Base-by-base conservation (phyloP, 2,888 invertebrate species). In the Thymelicus sylvestris region DNA sequence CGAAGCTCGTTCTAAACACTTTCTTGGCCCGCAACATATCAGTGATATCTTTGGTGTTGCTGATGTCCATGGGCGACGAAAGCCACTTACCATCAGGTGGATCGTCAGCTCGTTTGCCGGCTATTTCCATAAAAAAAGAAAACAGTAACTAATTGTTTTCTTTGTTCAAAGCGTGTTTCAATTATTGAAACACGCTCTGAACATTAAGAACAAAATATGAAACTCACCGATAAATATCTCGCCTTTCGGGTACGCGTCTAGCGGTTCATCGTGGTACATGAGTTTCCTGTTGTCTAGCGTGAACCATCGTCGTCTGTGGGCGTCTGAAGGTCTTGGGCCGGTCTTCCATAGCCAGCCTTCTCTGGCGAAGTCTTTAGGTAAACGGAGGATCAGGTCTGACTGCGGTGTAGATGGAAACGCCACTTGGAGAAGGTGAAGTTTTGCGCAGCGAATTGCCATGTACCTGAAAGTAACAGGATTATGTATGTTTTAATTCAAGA, bases 291-390 rank as follows among this genome's bases (percentile, higher is more conserved):
- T 96, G 79, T 98, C 98, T 59, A 98, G 87, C 0, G 97, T 97
- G 86, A 98, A 98, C 98, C 98, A 98, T 63, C 98, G 92, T 77
- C 97, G 96, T 77, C 97, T 96, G 83, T 97, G 98, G 0, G 97
- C 96, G 83, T 98, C 98, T 6, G 96, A 96, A 3, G 95, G 94
- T 72, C 96, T 92, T 0, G 98, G 98, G 0, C 98, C 98, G 0
- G 98, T 98, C 93, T 98, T 98, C 95, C 96, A 96, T 52, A 98
- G 91, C 96, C 96, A 98, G 5, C 98, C 98, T 91, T 98, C 98
- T 81, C 96, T 95, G 0, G 96, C 95, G 88, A 98, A 98, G 88
- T 98, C 98, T 83, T 96, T 95, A 0, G 97, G 97, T 62, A 98
- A 92, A 76, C 96, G 95, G 39, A 95, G 94, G 4, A 96, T 93